These are phyloP conservation scores for Callopanchax toddi DNA, from an alignment of 2,113 vertebrate genomes.

Conservation along the genomic window DNA sequence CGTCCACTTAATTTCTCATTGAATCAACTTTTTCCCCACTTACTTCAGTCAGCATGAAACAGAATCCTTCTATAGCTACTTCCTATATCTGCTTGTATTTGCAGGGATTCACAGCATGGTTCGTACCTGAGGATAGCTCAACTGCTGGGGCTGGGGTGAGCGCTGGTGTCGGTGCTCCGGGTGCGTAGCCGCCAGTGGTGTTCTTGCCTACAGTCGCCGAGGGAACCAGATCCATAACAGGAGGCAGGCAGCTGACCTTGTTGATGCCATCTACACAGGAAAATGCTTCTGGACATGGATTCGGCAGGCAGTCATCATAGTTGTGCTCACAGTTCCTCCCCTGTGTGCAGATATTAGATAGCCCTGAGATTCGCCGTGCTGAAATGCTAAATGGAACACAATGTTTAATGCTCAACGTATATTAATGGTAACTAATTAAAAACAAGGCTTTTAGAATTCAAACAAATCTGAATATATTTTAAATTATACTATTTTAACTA, in stretches of 20 bases:
- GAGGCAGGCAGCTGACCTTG: conserved; percentile 81
- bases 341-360: conserved; percentile 68
- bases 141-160: conserved; percentile 25
- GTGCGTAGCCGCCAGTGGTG: conserved; percentile 49
- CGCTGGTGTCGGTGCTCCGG: conserved; percentile 35
- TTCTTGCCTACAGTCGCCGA: conserved; percentile 52
- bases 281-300: conserved; percentile 81
- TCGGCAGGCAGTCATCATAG: conserved; percentile 85
- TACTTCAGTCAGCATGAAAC: not conserved
- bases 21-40: not conserved
- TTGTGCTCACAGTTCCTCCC: conserved; percentile 85
- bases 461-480: not conserved
- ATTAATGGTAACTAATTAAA: not conserved
- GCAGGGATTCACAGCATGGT: conserved; percentile 10
- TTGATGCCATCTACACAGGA: conserved; percentile 85
- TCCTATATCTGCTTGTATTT: not conserved
- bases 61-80: not conserved
- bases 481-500: too few relatives aligned
- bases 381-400: conserved; percentile 19
- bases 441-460: not conserved
- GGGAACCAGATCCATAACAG: conserved; percentile 56
- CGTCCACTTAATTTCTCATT: too few relatives aligned
- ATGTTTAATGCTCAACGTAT: conserved; percentile 26
- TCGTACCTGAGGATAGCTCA: conserved; percentile 68
- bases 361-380: conserved; percentile 29